phyloP scores from a whole-genome alignment of 2,888 invertebrate species.

The Sarcophaga carnaria region DNA sequence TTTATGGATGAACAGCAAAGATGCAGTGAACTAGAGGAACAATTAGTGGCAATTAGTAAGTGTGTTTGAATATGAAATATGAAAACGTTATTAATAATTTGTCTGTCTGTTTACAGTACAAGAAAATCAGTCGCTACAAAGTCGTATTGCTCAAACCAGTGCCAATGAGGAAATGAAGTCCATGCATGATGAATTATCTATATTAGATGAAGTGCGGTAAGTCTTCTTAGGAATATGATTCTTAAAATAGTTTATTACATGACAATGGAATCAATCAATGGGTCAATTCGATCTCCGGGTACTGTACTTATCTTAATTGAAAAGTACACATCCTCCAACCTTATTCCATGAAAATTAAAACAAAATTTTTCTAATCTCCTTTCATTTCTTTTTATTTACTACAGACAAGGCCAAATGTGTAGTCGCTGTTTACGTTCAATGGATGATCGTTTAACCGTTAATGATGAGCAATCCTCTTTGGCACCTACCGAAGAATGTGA shows the following conservation, averaged over 20 bases:
- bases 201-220: slow-evolving; percentile 93
- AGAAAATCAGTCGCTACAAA: slow-evolving; percentile 81
- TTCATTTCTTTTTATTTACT: too few species aligned
- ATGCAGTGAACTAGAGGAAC: slow-evolving; percentile 89
- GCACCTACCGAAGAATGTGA: too few species aligned
- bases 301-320: too few species aligned
- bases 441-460: too few species aligned
- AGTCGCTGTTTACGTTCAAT: too few species aligned
- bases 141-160: slow-evolving; percentile 79
- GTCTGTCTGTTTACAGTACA: slow-evolving; percentile 74
- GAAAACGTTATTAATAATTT: background rate
- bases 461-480: too few species aligned
- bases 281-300: too few species aligned
- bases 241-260: too few species aligned
- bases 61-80: slow-evolving; percentile 33
- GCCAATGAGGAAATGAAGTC: slow-evolving; percentile 89
- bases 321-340: too few species aligned
- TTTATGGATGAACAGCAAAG: slow-evolving; percentile 88
- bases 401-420: too few species aligned
- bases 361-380: background rate
- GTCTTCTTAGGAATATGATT: slow-evolving; percentile 51
- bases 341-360: too few species aligned
- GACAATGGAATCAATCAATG: too few species aligned
- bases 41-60: slow-evolving; percentile 84
- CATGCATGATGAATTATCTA: slow-evolving; percentile 90